Base-by-base conservation (phyloP, 1,140 invertebrate genomes). In the Lepidostoma basale region DNA sequence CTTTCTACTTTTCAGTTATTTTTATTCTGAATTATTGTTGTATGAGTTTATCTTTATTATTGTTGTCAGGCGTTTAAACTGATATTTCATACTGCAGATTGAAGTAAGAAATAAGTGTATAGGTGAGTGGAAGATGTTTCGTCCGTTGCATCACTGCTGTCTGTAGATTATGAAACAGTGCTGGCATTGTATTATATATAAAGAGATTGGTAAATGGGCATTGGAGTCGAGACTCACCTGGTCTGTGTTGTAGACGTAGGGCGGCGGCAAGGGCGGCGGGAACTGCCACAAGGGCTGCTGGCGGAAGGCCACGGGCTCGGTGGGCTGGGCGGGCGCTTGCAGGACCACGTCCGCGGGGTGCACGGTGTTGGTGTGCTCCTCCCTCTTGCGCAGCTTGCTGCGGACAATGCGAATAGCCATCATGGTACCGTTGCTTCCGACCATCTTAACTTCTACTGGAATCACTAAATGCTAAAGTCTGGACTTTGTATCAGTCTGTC, bases 331-430 rank as follows among this genome's bases (percentile, higher is more conserved):
- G 23, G 79, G 75, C 20, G 87, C 85, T 76, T 89, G 86, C 56
- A 89, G 85, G 9, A 85, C 80, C 44, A 87, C 84, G 74, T 88
- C 87, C 54, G 88, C 84, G n/a, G 87, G 86, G 73, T 88, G 87
- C 58, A 87, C 86, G 63, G 85, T 83, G 74, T 87, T 85, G 67
- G 86, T 84, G 77, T 89, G 87, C 75, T 93, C 91, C 81, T 92
- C 91, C 66, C 90, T 85, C 83, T 93, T 92, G 75, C 90, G 86
- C 81, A 93, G 86, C 83, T 92, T 93, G 82, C 90, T 93, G 87
- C 90, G 90, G 82, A 93, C 91, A 88, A 93, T 89, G 82, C 90
- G 90, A 77, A 93, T 90, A 75, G 91, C 90, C 81, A 91, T 89
- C 87, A 92, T 88, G 77, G 89, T 92, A 77, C 89, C 89, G 83